Conservation (phyloP, 2,888 invertebrate species). For the Eupithecia centaureata region DNA sequence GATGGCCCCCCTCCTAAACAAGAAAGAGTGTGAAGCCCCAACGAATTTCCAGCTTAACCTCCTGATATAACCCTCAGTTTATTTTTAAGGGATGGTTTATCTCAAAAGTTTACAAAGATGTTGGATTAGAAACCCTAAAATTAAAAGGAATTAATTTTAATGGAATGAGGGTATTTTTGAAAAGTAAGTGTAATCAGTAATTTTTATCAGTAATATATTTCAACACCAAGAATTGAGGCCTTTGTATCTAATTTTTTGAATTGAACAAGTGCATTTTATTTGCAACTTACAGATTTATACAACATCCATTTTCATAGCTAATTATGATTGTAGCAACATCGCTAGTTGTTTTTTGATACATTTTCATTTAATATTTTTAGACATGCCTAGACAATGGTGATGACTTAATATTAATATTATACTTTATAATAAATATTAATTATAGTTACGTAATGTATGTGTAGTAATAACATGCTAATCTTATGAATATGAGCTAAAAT, state of each 20-base stretch:
- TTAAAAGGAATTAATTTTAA: slow-evolving; percentile 31
- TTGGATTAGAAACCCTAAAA: slow-evolving; percentile 26
- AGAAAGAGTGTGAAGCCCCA: slow-evolving; percentile 68
- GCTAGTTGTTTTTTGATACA: slow-evolving; percentile 25
- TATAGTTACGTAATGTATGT: slow-evolving; percentile 27
- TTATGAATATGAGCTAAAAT: slow-evolving; percentile 82
- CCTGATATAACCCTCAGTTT: slow-evolving; percentile 68
- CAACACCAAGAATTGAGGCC: slow-evolving; percentile 75
- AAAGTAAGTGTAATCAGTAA: slow-evolving; percentile 32
- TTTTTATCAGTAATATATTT: slow-evolving; percentile 39
- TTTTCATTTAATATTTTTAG: slow-evolving; percentile 20
- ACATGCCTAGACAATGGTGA: slow-evolving; percentile 25
- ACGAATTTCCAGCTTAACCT: slow-evolving; percentile 47
- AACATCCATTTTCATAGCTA: slow-evolving; percentile 18
- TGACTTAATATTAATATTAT: slow-evolving; percentile 26
- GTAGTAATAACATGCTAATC: slow-evolving; percentile 70
- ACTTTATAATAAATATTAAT: slow-evolving; percentile 25
- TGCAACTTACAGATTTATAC: slow-evolving; percentile 20
- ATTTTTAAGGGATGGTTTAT: slow-evolving; percentile 72
- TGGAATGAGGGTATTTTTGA: slow-evolving; percentile 43
- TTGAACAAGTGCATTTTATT: slow-evolving; percentile 32
- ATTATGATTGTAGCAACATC: slow-evolving; percentile 16
- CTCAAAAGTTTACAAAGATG: slow-evolving; percentile 81
- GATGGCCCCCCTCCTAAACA: slow-evolving; percentile 78
- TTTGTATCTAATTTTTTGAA: slow-evolving; percentile 58